Conservation (phyloP, 2,888 invertebrate species). For the Strigamia maritima region DNA sequence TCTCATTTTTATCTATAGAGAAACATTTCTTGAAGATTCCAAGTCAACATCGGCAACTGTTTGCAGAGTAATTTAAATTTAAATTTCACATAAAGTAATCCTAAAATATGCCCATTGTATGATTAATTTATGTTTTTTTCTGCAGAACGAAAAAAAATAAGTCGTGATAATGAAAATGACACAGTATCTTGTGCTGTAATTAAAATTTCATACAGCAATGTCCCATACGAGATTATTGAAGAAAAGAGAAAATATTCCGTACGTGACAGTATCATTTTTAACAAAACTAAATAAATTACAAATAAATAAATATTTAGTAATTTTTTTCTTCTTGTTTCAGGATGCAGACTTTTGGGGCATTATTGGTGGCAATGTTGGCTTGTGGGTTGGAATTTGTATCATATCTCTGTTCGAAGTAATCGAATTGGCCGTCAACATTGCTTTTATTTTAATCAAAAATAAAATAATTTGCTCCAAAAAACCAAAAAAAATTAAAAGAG, state of each 20-base stretch:
- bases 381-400: constrained; percentile 36
- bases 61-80: background rate
- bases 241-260: constrained; percentile 38
- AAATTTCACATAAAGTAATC: background rate
- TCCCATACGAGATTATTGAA: constrained; percentile 37
- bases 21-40: constrained; percentile 31
- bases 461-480: background rate
- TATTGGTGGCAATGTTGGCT: constrained; percentile 35
- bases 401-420: constrained; percentile 31
- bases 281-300: background rate
- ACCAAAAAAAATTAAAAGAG: background rate
- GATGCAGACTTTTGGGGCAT: constrained; percentile 37
- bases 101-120: too few relatives aligned
- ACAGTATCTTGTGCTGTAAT: constrained; percentile 33
- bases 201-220: constrained; percentile 35
- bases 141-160: too few relatives aligned
- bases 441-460: background rate
- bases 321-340: background rate
- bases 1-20: background rate
- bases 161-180: constrained; percentile 20
- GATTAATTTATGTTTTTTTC: background rate
- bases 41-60: background rate
- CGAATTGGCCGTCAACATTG: constrained; percentile 11
- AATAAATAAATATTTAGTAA: too few relatives aligned
- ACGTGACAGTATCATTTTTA: background rate